Conservation (phyloP, 2,113 vertebrate species). For the Gulo gulo region DNA sequence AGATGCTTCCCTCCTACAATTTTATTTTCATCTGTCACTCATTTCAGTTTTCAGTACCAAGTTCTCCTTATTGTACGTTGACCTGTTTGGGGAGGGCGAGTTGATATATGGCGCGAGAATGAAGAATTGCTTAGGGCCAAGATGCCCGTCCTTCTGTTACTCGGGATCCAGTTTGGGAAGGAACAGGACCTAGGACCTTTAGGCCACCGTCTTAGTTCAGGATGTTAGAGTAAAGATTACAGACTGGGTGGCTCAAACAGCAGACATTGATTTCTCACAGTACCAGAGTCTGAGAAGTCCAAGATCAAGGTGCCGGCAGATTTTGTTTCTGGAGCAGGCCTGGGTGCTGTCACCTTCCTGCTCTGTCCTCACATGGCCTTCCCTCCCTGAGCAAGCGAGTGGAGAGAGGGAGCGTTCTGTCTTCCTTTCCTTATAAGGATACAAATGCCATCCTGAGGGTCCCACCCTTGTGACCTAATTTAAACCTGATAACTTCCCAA, state of each 20-base stretch:
- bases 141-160: background rate
- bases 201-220: background rate
- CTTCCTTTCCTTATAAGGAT: background rate
- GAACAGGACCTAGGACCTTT: background rate
- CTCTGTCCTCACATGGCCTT: background rate
- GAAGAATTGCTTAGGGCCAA: background rate
- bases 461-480: background rate
- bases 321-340: background rate
- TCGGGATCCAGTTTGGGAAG: background rate
- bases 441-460: background rate
- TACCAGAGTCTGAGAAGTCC: background rate
- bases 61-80: background rate
- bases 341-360: background rate
- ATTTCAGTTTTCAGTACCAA: background rate
- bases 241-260: background rate
- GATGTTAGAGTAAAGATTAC: background rate
- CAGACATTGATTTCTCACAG: background rate
- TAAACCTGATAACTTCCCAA: background rate
- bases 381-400: background rate
- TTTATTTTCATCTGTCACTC: background rate
- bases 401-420: background rate
- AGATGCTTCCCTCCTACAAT: background rate
- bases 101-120: background rate
- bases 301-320: background rate
- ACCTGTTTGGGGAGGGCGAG: background rate